Base-by-base conservation (phyloP, 2,113 vertebrate genomes). In the Geococcyx californianus region DNA sequence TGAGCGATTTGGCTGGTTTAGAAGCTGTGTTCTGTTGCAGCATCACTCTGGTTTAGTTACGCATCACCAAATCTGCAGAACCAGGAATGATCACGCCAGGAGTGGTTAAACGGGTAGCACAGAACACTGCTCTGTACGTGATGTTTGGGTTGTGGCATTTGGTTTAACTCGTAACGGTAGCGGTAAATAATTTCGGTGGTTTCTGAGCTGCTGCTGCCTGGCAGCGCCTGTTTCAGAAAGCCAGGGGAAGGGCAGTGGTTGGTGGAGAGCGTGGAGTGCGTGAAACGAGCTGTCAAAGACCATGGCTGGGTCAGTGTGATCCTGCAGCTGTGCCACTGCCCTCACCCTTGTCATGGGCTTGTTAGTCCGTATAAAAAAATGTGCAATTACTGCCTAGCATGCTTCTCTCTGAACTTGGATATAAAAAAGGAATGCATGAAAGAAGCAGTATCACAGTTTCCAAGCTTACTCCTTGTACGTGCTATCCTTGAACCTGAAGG, bases 381-480 rank as follows among this genome's bases (percentile, higher is more conserved):
- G 14, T 36, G 62, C 67, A 36, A 0, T 52, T 16, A 1, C n/a
- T 72, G 82, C 70, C 4, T 18, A 6, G 74, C 52, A 3, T 9
- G 20, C 3, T 13, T 63, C 52, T 17, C 13, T 52, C 51, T 62
- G 74, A 28, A 13, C 60, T 34, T 56, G 0, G 6, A 45, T 58
- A 34, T 20, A 1, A 3, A 6, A 24, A 55, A 29, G 47, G 75
- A 36, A 26, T 4, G 7, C 38, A 11, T 1, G 56, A 15, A 28
- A 72, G 94, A 3, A 45, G 67, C 75, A 44, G 29, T 5, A 16
- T 31, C 16, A 2, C 5, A 5, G 0, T 28, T 42, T 10, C 10
- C 6, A 7, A 42, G 63, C 3, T 15, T 8, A 4, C 15, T 4
- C 33, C 40, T 31, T 2, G 44, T 10, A 12, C 9, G 0, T 1